Evolutionary conservation across 2,113 vertebrate genomes (phyloP), one percentile per base, ranked within the genome.

Genomic region (Anarrhichthys ocellatus): DNA sequence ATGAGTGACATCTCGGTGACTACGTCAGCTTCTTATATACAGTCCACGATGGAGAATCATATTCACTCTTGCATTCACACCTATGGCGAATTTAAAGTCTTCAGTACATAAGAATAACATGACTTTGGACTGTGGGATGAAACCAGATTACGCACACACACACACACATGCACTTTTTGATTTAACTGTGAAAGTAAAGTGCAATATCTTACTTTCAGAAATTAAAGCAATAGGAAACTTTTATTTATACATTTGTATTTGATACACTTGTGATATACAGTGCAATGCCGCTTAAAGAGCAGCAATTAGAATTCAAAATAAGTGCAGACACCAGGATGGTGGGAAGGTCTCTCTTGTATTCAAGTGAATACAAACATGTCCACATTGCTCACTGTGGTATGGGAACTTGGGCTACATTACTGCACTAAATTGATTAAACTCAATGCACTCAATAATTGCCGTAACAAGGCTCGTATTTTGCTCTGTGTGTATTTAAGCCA

Each of bases 401-500:
- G 36, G 6, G 29, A 52, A 9, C 22, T 24, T 27, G 2, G n/a
- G n/a, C 58, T 54, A 66, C n/a, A 38, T 64, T 14, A 52, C 56
- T 59, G 29, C 9, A 27, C 58, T 62, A 48, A 64, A 83, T 44
- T 48, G 36, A 48, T 73, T 82, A 9, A 78, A 44, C 40, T 75
- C 54, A 40, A 0, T 54, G 32, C 20, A 9, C 42, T 62, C 40
- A 29, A 46, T 68, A 46, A 72, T 52, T 50, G 50, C 40, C 64
- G 36, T 50, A 77, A 73, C 63, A 64, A 46, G 42, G n/a, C 38
- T 7, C 38, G 20, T 40, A 46, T 69, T 73, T 73, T 61, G 76
- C 9, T 65, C 22, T 63, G 58, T 71, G 24, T 66, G 61, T 54
- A 17, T 81, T 44, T 50, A 65, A 75, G 38, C 69, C 56, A 38